Evolutionary conservation across 2,113 vertebrate species (phyloP).

Genomic region (Lanius collurio): DNA sequence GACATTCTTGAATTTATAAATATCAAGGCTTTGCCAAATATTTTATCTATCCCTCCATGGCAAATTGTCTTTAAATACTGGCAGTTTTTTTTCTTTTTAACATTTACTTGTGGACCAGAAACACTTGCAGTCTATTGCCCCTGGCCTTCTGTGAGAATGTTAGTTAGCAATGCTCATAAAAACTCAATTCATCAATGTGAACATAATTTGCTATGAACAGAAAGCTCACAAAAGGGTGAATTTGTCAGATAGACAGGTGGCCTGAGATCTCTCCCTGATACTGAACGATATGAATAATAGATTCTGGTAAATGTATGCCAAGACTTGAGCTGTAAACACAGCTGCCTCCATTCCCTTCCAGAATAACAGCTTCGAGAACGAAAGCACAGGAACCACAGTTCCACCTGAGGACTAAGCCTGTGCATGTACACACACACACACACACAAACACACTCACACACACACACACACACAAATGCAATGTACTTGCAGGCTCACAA

Average conservation of each 20-base stretch:
- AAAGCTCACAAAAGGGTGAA: constrained; percentile 99
- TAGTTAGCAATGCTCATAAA: constrained; percentile 98
- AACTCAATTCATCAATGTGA: constrained; percentile 99
- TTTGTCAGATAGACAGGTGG: constrained; percentile 99
- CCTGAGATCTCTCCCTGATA: constrained; percentile 99
- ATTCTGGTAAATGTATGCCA: constrained; percentile 99
- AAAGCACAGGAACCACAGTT: constrained; percentile 89
- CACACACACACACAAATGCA: neutral
- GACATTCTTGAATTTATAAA: constrained; percentile 77
- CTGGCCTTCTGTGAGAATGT: constrained; percentile 91
- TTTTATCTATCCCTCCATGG: constrained; percentile 77
- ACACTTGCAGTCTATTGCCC: constrained; percentile 88
- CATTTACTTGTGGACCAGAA: constrained; percentile 89
- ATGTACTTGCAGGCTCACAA: constrained; percentile 56
- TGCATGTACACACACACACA: constrained; percentile 50
- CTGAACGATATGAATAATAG: constrained; percentile 99
- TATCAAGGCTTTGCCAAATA: constrained; percentile 75
- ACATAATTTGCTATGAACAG: constrained; percentile 99
- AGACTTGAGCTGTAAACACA: constrained; percentile 99
- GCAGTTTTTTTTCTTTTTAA: constrained; percentile 79
- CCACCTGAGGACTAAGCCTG: constrained; percentile 96
- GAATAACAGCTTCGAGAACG: constrained; percentile 99
- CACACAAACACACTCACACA: neutral
- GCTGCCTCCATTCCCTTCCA: constrained; percentile 99
- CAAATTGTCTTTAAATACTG: constrained; percentile 80